Base-by-base conservation (phyloP, 2,888 invertebrate genomes). In the Erebia palarica region DNA sequence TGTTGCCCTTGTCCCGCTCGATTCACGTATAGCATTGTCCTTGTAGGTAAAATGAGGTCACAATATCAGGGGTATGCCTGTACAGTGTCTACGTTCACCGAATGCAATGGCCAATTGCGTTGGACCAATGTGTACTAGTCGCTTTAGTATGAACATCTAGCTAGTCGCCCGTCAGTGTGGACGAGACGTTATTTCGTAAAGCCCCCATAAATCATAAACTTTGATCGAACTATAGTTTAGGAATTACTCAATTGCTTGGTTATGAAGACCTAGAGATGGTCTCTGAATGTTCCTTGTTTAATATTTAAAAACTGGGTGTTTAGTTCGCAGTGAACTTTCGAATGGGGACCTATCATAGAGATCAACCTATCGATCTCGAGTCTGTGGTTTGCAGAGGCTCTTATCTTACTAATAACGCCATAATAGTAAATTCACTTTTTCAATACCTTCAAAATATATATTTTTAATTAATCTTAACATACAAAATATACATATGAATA, bases 401-500 rank as follows among this genome's bases (percentile, higher is more conserved):
- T 21, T 4, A 57, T 21, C 11, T 57, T 21, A 11, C 3, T 27
- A 3, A 27, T 27, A 27, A 21, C 21, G 57, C 57, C 3, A 21
- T 13, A 53, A 53, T n/a, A 11, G 11, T 61, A 61, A n/a, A 63
- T 49, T 63, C 47, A 63, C 63, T 16, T 44, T 61, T 61, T 10
- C 18, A 47, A 47, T 18, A 47, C 61, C 16, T 42, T 63, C 47
- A 63, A 63, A 63, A 47, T 63, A 47, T 49, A 16, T 47, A 27
- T 47, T 63, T 47, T 63, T 63, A 49, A 42, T 44, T 47, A 18
- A 47, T 16, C 18, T 47, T 63, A 49, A 63, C 47, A 47, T 65
- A 47, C 65, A 65, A 65, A 65, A 65, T 65, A 65, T 65, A 53
- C 65, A 65, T 53, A 57, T 57, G 57, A 65, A 65, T 36, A 65